Evolutionary conservation across 2,888 invertebrate species (phyloP), one percentile per base, ranked within the genome.

Genomic region (Lithophane ornitopus): DNA sequence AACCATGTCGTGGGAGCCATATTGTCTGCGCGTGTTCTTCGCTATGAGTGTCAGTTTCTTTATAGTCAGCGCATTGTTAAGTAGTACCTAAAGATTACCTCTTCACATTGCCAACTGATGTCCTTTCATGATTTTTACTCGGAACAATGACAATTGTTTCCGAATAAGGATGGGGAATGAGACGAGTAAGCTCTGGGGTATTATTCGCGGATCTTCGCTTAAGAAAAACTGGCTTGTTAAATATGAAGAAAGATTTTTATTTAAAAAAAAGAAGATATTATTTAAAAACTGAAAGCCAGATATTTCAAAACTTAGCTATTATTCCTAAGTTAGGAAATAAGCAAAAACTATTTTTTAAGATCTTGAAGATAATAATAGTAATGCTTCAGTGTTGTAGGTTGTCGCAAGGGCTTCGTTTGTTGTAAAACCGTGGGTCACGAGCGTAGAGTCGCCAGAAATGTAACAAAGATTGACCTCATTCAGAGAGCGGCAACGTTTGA

Each of bases 1-100:
- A 96, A 96, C 93, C 88, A 88, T 96, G 95, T 86, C 96, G 96
- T 96, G 96, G 92, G 96, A 96, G 90, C 76, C 88, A 90, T 92
- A 95, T 95, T 95, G 95, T 95, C 87, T 91, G 78, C 80, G 87
- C 80, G 80, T 85, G 72, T 72, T 83, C 69, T 67, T 79, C 70
- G 71, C 70, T 73, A 76, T 81, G 86, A 85, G 88, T 85, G 81
- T 85, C 85, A 87, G 86, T 90, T 90, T 87, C 79, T 82, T 88
- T 86, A 80, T 77, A 81, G 87, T 81, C 88, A 85, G 87, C 86
- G 88, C 89, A 92, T 93, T 92, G 92, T 92, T 90, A 82, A 81
- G 77, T 70, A 46, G 81, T 88, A 80, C 79, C 85, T 85, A 86
- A 88, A 87, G 87, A 88, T 87, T 86, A 89, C 66, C 76, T 82